Evolutionary conservation across 2,797 vertebrate genomes (phyloP).

Genomic region (Uromys caudimaculatus): DNA sequence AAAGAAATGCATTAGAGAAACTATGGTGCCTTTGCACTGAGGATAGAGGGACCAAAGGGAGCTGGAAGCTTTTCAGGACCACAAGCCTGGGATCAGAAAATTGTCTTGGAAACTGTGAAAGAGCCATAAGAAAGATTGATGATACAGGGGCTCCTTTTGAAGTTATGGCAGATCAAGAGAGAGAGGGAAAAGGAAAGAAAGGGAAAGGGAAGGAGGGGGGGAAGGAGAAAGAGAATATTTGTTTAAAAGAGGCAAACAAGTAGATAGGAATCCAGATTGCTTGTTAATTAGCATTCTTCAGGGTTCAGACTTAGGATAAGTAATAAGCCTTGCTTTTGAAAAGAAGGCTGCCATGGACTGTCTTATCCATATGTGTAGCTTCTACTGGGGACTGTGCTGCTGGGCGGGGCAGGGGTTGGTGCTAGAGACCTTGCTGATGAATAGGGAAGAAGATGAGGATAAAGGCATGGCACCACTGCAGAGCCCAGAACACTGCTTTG

Average conservation of each 20-base stretch:
- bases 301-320: not conserved
- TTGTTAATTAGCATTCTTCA: constrained; percentile 32
- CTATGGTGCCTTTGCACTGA: not conserved
- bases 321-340: not conserved
- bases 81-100: not conserved
- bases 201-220: not conserved
- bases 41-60: not conserved
- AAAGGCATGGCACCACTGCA: rapidly evolving
- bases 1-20: not conserved
- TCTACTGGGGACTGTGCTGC: rapidly evolving
- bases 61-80: not conserved
- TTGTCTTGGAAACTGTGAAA: not conserved
- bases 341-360: not conserved
- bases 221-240: not conserved
- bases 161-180: not conserved
- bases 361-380: not conserved
- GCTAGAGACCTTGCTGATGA: not conserved
- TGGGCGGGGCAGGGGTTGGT: not conserved
- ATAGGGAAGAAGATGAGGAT: too few species aligned
- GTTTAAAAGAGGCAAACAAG: not conserved
- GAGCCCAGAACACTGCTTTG: not conserved
- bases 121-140: not conserved
- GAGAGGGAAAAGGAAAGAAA: not conserved
- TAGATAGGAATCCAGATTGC: not conserved
- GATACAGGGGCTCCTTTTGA: not conserved